Conservation (phyloP, 2,888 invertebrate genomes). For the Euproctis similis region DNA sequence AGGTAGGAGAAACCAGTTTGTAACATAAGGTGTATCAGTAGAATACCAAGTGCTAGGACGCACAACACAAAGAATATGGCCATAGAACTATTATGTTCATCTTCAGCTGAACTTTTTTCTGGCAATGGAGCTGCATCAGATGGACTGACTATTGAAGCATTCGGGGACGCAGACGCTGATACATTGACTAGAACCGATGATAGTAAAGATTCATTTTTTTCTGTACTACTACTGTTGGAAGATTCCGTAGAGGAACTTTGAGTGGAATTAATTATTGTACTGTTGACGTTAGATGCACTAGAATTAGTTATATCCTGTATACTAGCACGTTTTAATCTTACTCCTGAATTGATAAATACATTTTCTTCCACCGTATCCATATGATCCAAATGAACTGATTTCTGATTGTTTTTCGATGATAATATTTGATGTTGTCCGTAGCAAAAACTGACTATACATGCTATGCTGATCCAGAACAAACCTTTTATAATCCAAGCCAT, state of each 20-base stretch:
- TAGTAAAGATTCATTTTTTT: slow-evolving; percentile 48
- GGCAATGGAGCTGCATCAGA: slow-evolving; percentile 88
- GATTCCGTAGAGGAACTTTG: slow-evolving; percentile 44
- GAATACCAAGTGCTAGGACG: slow-evolving; percentile 94
- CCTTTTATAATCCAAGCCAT: slow-evolving; percentile 22
- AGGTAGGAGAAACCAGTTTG: slow-evolving; percentile 97
- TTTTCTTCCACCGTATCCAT: slow-evolving; percentile 4
- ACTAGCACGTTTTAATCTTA: slow-evolving; percentile 50
- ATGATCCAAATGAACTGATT: slow-evolving; percentile 4
- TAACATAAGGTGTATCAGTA: slow-evolving; percentile 95
- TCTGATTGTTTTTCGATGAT: slow-evolving; percentile 4
- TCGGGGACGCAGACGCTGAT: slow-evolving; percentile 43
- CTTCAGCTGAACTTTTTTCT: slow-evolving; percentile 92
- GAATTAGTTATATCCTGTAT: slow-evolving; percentile 38
- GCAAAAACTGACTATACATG: slow-evolving; percentile 19
- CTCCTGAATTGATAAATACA: slow-evolving; percentile 14
- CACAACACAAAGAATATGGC: slow-evolving; percentile 98
- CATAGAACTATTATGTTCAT: slow-evolving; percentile 97
- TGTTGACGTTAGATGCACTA: slow-evolving; percentile 37
- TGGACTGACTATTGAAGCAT: slow-evolving; percentile 71
- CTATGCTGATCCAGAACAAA: slow-evolving; percentile 27
- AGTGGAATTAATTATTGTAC: slow-evolving; percentile 24
- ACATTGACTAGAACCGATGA: slow-evolving; percentile 48
- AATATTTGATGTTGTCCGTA: slow-evolving; percentile 16
- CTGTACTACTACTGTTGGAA: slow-evolving; percentile 41